phyloP scores from a whole-genome alignment of 92 coral and sea anemone species.

The Actinernus sp. region DNA sequence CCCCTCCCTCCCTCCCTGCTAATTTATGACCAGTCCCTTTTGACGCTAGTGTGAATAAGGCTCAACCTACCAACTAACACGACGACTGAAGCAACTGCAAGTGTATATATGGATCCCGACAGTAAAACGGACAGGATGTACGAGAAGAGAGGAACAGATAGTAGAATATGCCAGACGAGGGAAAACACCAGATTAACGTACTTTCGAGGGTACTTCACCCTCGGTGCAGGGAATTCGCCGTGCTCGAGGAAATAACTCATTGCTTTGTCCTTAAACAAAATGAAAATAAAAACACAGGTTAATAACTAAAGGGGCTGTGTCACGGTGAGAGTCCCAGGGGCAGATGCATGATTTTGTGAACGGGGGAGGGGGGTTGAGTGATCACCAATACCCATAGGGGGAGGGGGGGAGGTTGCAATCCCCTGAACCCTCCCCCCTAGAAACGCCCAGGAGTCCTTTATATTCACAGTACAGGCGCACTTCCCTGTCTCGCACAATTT shows the following conservation, averaged over 20 bases:
- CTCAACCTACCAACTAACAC: conserved; percentile 70
- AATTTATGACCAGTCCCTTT: not conserved
- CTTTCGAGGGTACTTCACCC: conserved; percentile 71
- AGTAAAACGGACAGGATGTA: conserved; percentile 58
- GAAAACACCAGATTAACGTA: conserved; percentile 59
- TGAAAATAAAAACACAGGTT: no score
- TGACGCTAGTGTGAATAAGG: no score
- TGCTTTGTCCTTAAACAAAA: conserved; percentile 74
- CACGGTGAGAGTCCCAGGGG: no score
- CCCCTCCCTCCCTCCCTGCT: not conserved
- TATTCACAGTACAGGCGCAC: no score
- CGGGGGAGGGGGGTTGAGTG: no score
- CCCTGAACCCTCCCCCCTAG: no score
- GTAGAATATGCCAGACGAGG: conserved; percentile 59
- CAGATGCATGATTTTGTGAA: no score
- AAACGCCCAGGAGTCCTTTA: no score
- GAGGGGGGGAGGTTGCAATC: no score
- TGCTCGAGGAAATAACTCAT: conserved; percentile 82
- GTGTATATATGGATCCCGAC: conserved; percentile 62
- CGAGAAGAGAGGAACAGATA: conserved; percentile 66
- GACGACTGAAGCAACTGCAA: conserved; percentile 41
- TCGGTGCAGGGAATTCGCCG: conserved; percentile 80
- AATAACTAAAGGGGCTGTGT: no score
- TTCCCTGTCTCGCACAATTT: no score
- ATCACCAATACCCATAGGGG: no score